Evolutionary conservation across 1,140 invertebrate species (phyloP), one percentile per base, ranked within the genome.

Genomic region (Drosophila oshimai): DNA sequence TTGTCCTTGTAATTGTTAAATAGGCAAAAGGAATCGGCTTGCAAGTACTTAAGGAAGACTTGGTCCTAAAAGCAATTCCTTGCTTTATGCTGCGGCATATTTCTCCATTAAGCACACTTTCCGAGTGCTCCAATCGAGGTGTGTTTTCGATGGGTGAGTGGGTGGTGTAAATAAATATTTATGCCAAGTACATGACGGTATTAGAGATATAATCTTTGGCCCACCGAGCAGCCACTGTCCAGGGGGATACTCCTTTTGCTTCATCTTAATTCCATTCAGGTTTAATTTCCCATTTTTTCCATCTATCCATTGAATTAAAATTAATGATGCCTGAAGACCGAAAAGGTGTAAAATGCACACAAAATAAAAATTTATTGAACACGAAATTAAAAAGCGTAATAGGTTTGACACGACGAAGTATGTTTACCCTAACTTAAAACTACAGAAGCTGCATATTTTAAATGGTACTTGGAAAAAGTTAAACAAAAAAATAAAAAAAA

Each of bases 161-260:
- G 44, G 6, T 28, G 47, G 18, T 73, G 70, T 58, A 73, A 73
- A 73, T 73, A 73, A 74, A 74, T 73, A 73, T 73, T 73, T 73
- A 73, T 73, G 55, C 47, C 69, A 64, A 64, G 69, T 64, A 73
- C 69, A 73, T 73, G 69, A 64, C 41, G 71, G 69, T 31, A 73
- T 73, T 65, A 65, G 69, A 60, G 46, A 69, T 45, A 73, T 73
- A 73, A 73, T 72, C 69, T 65, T 47, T 7, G 26, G 29, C 42
- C 29, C 20, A 39, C 20, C 36, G 20, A 22, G 24, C 31, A 53
- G 24, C 31, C 45, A 28, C 50, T 60, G 28, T 26, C 17, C 22
- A n/a, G 5, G 36, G 34, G 42, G 13, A 22, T 22, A 69, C 49
- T 68, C 39, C 65, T 69, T 55, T 69, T n/a, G 10, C 26, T 3